Conservation (phyloP, 1,140 invertebrate genomes). For the Pseudoatta argentina region DNA sequence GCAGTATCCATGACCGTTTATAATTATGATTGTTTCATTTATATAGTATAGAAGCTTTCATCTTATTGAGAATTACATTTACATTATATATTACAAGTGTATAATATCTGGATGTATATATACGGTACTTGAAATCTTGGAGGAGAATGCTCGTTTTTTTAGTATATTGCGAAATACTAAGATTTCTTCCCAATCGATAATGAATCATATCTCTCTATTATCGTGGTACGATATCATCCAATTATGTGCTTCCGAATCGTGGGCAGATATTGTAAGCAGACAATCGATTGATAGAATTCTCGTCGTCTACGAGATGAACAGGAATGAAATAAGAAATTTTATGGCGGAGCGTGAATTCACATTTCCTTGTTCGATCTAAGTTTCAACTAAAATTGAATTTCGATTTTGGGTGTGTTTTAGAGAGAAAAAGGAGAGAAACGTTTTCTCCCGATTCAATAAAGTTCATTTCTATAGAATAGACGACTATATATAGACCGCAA, state of each 20-base stretch:
- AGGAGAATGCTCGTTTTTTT: neutral
- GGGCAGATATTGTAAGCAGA: slow-evolving; percentile 37
- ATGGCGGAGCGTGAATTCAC: slow-evolving; percentile 40
- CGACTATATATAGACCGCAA: neutral
- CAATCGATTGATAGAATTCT: slow-evolving; percentile 44
- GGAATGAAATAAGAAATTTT: slow-evolving; percentile 58
- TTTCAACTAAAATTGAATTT: slow-evolving; percentile 44
- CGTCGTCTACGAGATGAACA: slow-evolving; percentile 15
- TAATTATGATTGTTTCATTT: slow-evolving; percentile 7
- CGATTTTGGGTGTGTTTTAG: slow-evolving; percentile 44
- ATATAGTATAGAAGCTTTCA: slow-evolving; percentile 8
- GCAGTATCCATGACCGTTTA: neutral
- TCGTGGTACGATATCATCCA: slow-evolving; percentile 38
- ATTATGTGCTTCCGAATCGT: slow-evolving; percentile 37
- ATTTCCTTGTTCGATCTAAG: slow-evolving; percentile 12
- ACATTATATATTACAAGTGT: neutral
- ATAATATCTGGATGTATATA: too few species aligned
- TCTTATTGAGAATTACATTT: neutral
- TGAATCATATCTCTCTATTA: slow-evolving; percentile 26
- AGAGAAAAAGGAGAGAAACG: neutral
- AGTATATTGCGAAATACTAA: neutral
- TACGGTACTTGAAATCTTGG: neutral
- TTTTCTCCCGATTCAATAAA: slow-evolving; percentile 26
- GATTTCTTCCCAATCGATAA: slow-evolving; percentile 20
- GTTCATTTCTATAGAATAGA: slow-evolving; percentile 18